These are phyloP conservation scores for Macrobrachium rosenbergii DNA, from an alignment of 1,140 invertebrate species.

Conservation along the genomic window DNA sequence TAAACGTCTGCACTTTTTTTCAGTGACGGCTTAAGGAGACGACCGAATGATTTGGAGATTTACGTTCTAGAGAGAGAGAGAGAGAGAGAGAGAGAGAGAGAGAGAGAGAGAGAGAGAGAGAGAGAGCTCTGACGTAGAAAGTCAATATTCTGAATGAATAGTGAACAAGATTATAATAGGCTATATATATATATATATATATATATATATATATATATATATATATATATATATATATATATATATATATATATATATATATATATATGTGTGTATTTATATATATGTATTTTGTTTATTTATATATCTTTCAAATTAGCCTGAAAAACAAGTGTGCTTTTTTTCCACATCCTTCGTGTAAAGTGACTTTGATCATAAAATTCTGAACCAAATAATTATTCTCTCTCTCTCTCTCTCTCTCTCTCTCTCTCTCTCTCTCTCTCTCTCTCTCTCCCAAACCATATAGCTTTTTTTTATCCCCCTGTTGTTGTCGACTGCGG, in stretches of 20 bases:
- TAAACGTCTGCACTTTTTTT: neutral
- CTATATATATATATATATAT: neutral
- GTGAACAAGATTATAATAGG: too few relatives aligned
- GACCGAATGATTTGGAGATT: neutral
- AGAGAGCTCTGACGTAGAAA: neutral
- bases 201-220: neutral
- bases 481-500: too few relatives aligned
- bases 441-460: neutral
- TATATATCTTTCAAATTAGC: too few relatives aligned
- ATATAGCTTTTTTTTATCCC: too few relatives aligned
- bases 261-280: neutral
- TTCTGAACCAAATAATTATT: too few relatives aligned
- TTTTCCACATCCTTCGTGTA: too few relatives aligned
- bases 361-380: too few relatives aligned
- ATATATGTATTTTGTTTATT: too few relatives aligned
- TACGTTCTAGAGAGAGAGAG: neutral
- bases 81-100: conserved; percentile 31
- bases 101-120: neutral
- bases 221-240: neutral
- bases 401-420: too few relatives aligned
- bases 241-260: neutral
- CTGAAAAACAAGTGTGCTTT: too few relatives aligned
- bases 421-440: neutral
- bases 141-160: too few relatives aligned
- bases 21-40: too few relatives aligned